Percentiles rank a stretch among this genome's conserved stretches.
phyloP scores from a whole-genome alignment of 1,140 invertebrate species.

The Hyles vespertilio region DNA sequence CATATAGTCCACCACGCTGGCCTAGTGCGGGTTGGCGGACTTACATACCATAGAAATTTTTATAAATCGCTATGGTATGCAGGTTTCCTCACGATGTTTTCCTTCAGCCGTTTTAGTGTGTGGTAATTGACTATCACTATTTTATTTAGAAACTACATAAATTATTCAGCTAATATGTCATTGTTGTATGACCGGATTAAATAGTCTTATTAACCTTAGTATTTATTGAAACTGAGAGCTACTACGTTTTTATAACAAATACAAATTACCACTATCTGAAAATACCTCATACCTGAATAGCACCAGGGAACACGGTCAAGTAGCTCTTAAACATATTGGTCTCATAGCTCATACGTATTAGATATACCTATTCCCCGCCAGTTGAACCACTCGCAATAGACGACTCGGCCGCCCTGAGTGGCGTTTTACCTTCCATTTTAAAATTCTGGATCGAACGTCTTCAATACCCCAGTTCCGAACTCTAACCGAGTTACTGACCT shows the following conservation, averaged over 20 bases:
- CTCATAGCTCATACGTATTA: slow-evolving; percentile 5
- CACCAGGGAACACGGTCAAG: slow-evolving; percentile 6
- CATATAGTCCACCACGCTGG: too few species aligned
- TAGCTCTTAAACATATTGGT: slow-evolving; percentile 5
- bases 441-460: slow-evolving; percentile 20
- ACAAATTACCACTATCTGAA: background rate
- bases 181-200: too few species aligned
- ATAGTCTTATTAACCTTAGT: too few species aligned
- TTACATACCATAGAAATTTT: too few species aligned
- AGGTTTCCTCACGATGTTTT: too few species aligned
- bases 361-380: slow-evolving; percentile 3
- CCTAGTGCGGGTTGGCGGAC: too few species aligned
- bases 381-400: slow-evolving; percentile 11
- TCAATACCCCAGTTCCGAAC: slow-evolving; percentile 24
- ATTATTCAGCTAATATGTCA: too few species aligned
- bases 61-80: too few species aligned
- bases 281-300: background rate
- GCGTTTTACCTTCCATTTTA: slow-evolving; percentile 34
- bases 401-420: slow-evolving; percentile 25
- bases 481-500: slow-evolving; percentile 39
- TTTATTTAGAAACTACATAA: too few species aligned
- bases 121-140: too few species aligned
- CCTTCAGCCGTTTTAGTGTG: too few species aligned
- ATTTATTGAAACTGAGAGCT: too few species aligned
- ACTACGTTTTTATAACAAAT: background rate